Evolutionary conservation across 2,888 invertebrate genomes (phyloP), one percentile per base, ranked within the genome.

Genomic region (Romanomermis culicivorax): DNA sequence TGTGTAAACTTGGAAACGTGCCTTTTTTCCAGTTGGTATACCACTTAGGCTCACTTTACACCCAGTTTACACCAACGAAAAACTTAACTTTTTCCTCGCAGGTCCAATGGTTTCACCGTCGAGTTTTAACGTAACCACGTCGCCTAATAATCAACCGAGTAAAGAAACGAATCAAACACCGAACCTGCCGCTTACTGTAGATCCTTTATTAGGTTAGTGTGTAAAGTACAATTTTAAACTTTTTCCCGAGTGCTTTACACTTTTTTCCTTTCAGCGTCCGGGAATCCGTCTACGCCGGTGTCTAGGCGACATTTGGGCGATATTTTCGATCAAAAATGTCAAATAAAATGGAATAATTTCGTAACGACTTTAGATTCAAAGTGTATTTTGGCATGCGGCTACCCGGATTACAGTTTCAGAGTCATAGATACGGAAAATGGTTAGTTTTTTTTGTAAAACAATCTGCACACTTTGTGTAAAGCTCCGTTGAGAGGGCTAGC

Each of bases 351-450:
- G 64, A 87, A 85, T 72, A 91, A 91, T 71, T 97, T 95, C 74
- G 87, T 95, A 29, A 91, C 91, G 27, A 95, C 95, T 0, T 91
- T 95, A 1, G 97, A 99, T 73, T 89, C 89, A 66, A 65, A 87
- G 60, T 91, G 88, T 74, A 79, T 99, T 61, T 84, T 99, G 61
- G 91, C 95, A 1, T 89, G 91, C 68, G 97, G 97, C 54, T 97
- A 95, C 75, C 95, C 95, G 87, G 97, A 99, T 71, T 95, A 95
- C 73, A 91, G 91, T 72, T 97, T 97, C 75, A 76, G 97, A 4
- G 88, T 97, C 23, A 95, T 93, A 73, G 85, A 85, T 50, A 87
- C 93, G 0, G 97, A 97, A 69, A 4, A 36, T n/a, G 55, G 55
- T 55, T 24, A 25, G 26, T 4, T 7, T 48, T 7, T n/a, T n/a